Percentiles rank a stretch among this genome's conserved stretches.
Evolutionary conservation across 2,888 invertebrate genomes (phyloP).

Genomic region (Lasioglossum zephyrum): DNA sequence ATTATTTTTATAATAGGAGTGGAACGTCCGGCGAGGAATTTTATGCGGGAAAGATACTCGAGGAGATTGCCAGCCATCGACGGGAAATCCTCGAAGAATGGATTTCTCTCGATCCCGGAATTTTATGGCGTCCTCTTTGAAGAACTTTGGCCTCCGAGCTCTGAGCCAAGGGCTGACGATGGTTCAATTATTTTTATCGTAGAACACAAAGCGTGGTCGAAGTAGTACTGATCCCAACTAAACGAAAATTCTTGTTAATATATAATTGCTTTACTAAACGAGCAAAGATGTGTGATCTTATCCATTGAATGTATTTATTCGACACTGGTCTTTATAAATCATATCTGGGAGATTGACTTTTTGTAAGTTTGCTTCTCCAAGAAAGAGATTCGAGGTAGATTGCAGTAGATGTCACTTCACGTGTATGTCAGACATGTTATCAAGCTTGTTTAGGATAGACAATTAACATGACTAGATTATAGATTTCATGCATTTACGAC

Average conservation of each 20-base stretch:
- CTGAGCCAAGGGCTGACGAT: neutral
- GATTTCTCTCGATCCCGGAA: neutral
- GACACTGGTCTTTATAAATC: neutral
- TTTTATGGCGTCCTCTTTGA: neutral
- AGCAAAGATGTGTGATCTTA: neutral
- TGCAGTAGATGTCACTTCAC: neutral
- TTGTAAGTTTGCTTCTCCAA: neutral
- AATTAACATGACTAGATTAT: too few relatives aligned
- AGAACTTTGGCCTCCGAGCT: neutral
- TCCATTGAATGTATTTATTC: neutral
- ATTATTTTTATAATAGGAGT: conserved; percentile 12
- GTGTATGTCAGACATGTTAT: neutral
- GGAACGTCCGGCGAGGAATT: neutral
- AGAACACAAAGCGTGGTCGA: neutral
- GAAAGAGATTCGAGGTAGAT: neutral
- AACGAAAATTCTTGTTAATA: neutral
- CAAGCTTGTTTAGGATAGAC: too few relatives aligned
- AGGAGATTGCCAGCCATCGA: conserved; percentile 12
- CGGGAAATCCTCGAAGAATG: conserved; percentile 12
- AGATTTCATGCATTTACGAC: too few relatives aligned
- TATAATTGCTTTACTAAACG: neutral
- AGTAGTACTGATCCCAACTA: neutral
- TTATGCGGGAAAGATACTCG: conserved; percentile 13
- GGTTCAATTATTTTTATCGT: neutral
- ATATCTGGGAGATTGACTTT: neutral